Percentiles rank a stretch among this genome's conserved stretches.
phyloP scores from a whole-genome alignment of 1,140 invertebrate species.

The Eulimnadia texana region DNA sequence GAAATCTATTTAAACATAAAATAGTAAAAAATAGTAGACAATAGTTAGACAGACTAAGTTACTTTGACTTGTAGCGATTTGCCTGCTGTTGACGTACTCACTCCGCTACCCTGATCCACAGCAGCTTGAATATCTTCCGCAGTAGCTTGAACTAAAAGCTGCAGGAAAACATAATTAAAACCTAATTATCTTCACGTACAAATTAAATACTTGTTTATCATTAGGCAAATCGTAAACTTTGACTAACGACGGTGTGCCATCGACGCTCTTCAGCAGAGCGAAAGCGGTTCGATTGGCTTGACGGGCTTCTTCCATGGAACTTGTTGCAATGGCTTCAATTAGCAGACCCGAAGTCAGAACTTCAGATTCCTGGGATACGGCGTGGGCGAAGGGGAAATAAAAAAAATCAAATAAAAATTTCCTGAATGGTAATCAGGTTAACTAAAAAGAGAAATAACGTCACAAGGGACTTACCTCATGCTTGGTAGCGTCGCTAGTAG shows the following conservation, averaged over 20 bases:
- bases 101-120: slow-evolving; percentile 25
- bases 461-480: no score
- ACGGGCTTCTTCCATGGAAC: slow-evolving; percentile 39
- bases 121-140: slow-evolving; percentile 34
- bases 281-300: slow-evolving; percentile 37
- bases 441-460: no score
- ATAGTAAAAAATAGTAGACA: background rate
- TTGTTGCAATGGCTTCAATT: slow-evolving; percentile 41
- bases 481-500: no score
- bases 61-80: slow-evolving; percentile 38
- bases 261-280: slow-evolving; percentile 39
- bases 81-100: background rate
- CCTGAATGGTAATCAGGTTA: no score
- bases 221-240: slow-evolving; percentile 35
- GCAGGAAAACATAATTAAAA: background rate
- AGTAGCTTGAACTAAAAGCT: slow-evolving; percentile 35
- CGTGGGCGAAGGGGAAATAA: no score
- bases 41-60: background rate
- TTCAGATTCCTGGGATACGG: slow-evolving; percentile 23
- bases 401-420: no score
- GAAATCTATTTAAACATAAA: no score
- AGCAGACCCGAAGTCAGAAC: slow-evolving; percentile 27
- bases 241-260: slow-evolving; percentile 43
- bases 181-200: no score
- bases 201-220: slow-evolving; percentile 40